Evolutionary conservation across 2,888 invertebrate species (phyloP).

Genomic region (Rotaria socialis): DNA sequence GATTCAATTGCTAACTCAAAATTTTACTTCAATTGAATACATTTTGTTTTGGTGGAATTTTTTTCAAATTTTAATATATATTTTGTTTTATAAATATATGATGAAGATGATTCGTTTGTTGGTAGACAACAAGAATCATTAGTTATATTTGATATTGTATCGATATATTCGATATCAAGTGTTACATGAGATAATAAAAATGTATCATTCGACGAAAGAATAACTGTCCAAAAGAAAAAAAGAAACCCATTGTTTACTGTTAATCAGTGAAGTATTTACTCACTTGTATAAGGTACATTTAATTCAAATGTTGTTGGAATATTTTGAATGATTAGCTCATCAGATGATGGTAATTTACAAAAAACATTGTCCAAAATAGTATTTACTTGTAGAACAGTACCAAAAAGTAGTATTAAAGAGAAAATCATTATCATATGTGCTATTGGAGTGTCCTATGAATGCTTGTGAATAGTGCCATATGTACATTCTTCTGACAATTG

Average conservation of each 20-base stretch:
- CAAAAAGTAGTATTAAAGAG: background rate
- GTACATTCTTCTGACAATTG: background rate
- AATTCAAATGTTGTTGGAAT: background rate
- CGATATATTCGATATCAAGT: background rate
- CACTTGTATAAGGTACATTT: background rate
- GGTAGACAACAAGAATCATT: background rate
- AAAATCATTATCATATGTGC: background rate
- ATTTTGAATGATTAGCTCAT: background rate
- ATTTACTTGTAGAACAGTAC: background rate
- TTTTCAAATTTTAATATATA: background rate
- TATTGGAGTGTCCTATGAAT: background rate
- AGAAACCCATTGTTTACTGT: too few species aligned
- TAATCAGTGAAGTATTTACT: background rate
- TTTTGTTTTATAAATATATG: background rate
- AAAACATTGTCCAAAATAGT: background rate
- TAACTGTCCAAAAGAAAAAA: background rate
- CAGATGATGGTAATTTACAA: background rate
- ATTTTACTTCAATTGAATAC: background rate
- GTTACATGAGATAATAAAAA: background rate
- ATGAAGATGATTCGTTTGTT: background rate
- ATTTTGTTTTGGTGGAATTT: background rate
- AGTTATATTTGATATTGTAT: background rate
- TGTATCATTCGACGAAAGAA: background rate
- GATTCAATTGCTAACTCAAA: too few species aligned
- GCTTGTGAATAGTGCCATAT: background rate